Base-by-base conservation (phyloP, 2,113 vertebrate genomes). In the Oceanodroma tethys region DNA sequence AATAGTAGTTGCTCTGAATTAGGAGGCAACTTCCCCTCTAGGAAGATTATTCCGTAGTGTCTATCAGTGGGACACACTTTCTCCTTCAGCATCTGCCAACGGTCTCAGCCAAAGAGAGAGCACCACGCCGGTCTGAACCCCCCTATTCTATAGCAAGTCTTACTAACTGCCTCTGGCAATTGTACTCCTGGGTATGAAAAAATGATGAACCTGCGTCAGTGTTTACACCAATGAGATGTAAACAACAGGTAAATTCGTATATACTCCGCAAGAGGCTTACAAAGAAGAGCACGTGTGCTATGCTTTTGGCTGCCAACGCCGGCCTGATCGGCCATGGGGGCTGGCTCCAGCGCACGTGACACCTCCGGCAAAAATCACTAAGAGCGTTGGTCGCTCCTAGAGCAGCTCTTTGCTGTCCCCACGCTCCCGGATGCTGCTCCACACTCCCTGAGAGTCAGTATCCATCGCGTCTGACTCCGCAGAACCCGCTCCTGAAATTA, bases 401-500 rank as follows among this genome's bases (percentile, higher is more conserved):
- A 42, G 40, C 30, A 92, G 53, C 18, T 60, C 52, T 70, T 78
- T 84, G 59, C 17, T 13, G 52, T 55, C 56, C 15, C 42, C 34
- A 32, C 0, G 1, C 27, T 59, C 43, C 11, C 5, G 2, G 63
- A 16, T 71, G 65, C 16, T 15, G 71, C 55, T 83, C 50, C 11
- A 0, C 8, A 0, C 20, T 32, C 48, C 40, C 42, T 22, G 17
- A 45, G 58, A 34, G 40, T 3, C 47, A 2, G 3, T 9, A 82
- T n/a, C 66, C 29, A 11, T 40, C 3, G 6, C 0, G 0, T 29
- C 25, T 0, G 0, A 73, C 40, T 62, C 75, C 0, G 0, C 40
- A 42, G 68, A 91, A 42, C 38, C 72, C 80, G 67, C 42, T 76
- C 43, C 65, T 74, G 59, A 73, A 94, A 94, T 92, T 78, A 92